Percentiles rank a stretch among this genome's conserved stretches.
These are phyloP conservation scores for Acholoe squamosa DNA, from an alignment of 2,888 invertebrate genomes.

Conservation along the genomic window DNA sequence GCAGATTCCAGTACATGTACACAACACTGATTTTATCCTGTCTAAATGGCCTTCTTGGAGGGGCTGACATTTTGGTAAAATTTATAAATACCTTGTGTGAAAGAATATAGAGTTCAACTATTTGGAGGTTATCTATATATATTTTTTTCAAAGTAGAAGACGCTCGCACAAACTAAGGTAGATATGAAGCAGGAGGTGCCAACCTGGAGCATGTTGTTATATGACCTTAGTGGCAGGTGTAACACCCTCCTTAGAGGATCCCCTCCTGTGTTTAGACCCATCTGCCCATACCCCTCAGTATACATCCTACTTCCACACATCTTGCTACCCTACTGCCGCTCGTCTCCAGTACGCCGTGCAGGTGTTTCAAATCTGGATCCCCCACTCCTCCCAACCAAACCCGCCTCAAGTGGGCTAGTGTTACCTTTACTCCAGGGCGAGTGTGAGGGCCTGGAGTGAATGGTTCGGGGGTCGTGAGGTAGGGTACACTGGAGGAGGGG, in stretches of 20 bases:
- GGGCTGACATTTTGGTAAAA: too few species aligned
- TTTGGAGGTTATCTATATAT: too few species aligned
- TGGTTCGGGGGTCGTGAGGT: not conserved
- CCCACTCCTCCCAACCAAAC: not conserved
- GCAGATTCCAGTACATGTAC: too few species aligned
- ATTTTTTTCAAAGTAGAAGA: too few species aligned
- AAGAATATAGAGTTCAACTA: too few species aligned
- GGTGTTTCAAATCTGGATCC: conserved; percentile 58
- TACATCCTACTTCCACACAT: not conserved
- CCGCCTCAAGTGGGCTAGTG: not conserved
- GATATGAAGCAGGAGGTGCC: too few species aligned
- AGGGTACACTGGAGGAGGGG: not conserved
- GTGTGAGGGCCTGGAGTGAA: not conserved
- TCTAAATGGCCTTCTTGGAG: too few species aligned
- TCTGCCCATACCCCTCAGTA: not conserved
- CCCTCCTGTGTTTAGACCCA: conserved; percentile 15
- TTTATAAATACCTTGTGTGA: too few species aligned
- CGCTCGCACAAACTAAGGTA: too few species aligned
- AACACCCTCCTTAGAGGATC: not conserved
- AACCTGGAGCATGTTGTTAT: too few species aligned
- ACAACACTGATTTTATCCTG: too few species aligned
- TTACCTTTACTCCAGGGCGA: conserved; percentile 13
- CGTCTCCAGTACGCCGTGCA: not conserved
- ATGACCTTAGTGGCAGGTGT: too few species aligned
- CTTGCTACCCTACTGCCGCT: not conserved